These are phyloP conservation scores for Camptogramma bilineatum DNA, from an alignment of 2,888 invertebrate species.

Conservation along the genomic window DNA sequence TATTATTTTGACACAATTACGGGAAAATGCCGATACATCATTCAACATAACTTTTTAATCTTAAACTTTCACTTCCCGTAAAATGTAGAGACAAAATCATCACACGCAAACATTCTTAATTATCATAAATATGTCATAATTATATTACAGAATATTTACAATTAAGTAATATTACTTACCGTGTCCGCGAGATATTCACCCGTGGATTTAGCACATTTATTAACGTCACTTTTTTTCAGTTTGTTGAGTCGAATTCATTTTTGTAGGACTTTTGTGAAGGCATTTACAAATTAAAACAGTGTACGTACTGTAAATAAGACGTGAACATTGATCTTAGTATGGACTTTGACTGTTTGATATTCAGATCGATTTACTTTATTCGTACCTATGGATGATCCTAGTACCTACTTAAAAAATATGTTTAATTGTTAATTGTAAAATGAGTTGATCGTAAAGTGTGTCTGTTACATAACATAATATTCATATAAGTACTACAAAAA, in stretches of 20 bases:
- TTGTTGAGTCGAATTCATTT: conserved; percentile 55
- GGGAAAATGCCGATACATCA: conserved; percentile 57
- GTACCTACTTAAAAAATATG: too few species aligned
- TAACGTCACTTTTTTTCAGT: conserved; percentile 44
- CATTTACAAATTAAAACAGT: neutral
- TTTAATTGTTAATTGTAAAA: too few species aligned
- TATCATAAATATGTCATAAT: conserved; percentile 54
- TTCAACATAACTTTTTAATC: conserved; percentile 11
- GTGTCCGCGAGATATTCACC: conserved; percentile 59
- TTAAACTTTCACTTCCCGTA: conserved; percentile 51
- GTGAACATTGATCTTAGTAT: too few species aligned
- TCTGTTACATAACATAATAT: too few species aligned
- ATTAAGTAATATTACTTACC: conserved; percentile 50
- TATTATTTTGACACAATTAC: conserved; percentile 72
- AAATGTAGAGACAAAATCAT: conserved; percentile 62
- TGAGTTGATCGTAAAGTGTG: too few species aligned
- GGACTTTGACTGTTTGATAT: too few species aligned
- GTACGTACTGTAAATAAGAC: neutral
- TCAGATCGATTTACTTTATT: neutral
- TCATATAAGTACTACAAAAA: conserved; percentile 37
- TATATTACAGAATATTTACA: conserved; percentile 80
- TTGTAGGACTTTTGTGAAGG: conserved; percentile 20
- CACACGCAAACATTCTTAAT: conserved; percentile 65
- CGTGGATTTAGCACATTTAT: conserved; percentile 68
- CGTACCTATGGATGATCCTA: neutral